These are phyloP conservation scores for Bellardia bayeri DNA, from an alignment of 2,888 invertebrate genomes.

Conservation along the genomic window DNA sequence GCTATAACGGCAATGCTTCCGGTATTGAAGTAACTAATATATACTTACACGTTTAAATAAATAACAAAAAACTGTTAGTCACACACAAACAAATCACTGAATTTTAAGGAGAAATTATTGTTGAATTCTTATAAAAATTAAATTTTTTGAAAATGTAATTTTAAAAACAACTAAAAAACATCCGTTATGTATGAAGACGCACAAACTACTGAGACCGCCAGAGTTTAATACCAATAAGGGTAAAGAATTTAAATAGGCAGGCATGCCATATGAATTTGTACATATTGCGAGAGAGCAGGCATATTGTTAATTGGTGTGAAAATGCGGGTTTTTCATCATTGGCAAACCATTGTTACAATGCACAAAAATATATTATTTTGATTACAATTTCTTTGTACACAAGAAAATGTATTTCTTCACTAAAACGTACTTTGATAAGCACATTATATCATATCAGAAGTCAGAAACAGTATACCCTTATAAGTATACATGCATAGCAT, in stretches of 20 bases:
- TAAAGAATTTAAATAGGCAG: slow-evolving; percentile 15
- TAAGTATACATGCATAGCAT: background rate
- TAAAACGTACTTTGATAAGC: background rate
- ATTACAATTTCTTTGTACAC: background rate
- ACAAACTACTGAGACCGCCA: slow-evolving; percentile 50
- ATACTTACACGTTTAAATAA: slow-evolving; percentile 44
- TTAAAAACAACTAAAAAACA: slow-evolving; percentile 24
- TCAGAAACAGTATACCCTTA: background rate
- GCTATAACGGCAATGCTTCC: slow-evolving; percentile 53
- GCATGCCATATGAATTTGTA: background rate
- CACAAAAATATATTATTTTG: slow-evolving; percentile 1
- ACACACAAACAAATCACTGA: slow-evolving; percentile 18
- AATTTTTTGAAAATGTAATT: background rate
- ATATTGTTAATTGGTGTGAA: slow-evolving; percentile 11
- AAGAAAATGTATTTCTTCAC: background rate
- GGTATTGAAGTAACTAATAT: slow-evolving; percentile 28
- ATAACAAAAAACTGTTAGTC: slow-evolving; percentile 28
- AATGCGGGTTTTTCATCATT: slow-evolving; percentile 33
- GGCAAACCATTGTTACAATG: background rate
- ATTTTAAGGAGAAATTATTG: slow-evolving; percentile 21
- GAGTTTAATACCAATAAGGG: slow-evolving; percentile 21
- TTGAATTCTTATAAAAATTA: background rate
- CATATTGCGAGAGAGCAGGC: background rate
- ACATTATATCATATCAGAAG: background rate
- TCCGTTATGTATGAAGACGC: slow-evolving; percentile 52